phyloP scores from a whole-genome alignment of 2,888 invertebrate species.

The Artemia sinica region DNA sequence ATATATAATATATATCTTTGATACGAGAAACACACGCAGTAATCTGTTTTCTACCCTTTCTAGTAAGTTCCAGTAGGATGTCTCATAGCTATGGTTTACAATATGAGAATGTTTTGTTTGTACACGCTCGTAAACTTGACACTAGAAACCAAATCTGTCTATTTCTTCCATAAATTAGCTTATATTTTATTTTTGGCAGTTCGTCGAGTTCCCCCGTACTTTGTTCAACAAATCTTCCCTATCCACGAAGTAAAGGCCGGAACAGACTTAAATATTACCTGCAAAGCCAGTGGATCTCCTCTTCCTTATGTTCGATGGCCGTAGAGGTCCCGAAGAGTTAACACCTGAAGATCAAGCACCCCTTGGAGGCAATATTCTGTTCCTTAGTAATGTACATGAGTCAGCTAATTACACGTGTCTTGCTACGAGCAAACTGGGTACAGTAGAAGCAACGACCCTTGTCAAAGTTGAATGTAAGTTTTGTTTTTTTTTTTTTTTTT shows the following conservation, averaged over 20 bases:
- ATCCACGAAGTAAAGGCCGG: slow-evolving; percentile 79
- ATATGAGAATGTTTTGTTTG: too few species aligned
- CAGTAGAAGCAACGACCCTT: slow-evolving; percentile 66
- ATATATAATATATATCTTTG: too few species aligned
- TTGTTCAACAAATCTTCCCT: slow-evolving; percentile 73
- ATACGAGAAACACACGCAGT: too few species aligned
- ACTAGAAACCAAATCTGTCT: slow-evolving; percentile 24
- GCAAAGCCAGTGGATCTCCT: slow-evolving; percentile 91
- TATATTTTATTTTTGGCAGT: slow-evolving; percentile 44
- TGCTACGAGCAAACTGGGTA: slow-evolving; percentile 80
- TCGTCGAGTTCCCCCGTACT: slow-evolving; percentile 82
- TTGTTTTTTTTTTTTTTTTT: background rate
- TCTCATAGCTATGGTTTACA: too few species aligned
- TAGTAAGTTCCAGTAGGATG: too few species aligned
- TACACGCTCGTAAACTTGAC: slow-evolving; percentile 24
- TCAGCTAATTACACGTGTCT: slow-evolving; percentile 94
- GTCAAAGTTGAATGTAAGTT: slow-evolving; percentile 89
- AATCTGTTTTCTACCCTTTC: too few species aligned
- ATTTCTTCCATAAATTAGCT: too few species aligned
- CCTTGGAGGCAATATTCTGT: slow-evolving; percentile 58
- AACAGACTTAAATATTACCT: slow-evolving; percentile 74
- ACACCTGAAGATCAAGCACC: slow-evolving; percentile 74
- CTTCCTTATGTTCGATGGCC: slow-evolving; percentile 95
- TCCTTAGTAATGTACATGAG: slow-evolving; percentile 66
- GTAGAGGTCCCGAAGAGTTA: slow-evolving; percentile 61